Evolutionary conservation across 30 jellyfish, hydroid and myxozoan species (phyloP), one percentile per base, ranked within the genome.

Genomic region (Turritopsis rubra): DNA sequence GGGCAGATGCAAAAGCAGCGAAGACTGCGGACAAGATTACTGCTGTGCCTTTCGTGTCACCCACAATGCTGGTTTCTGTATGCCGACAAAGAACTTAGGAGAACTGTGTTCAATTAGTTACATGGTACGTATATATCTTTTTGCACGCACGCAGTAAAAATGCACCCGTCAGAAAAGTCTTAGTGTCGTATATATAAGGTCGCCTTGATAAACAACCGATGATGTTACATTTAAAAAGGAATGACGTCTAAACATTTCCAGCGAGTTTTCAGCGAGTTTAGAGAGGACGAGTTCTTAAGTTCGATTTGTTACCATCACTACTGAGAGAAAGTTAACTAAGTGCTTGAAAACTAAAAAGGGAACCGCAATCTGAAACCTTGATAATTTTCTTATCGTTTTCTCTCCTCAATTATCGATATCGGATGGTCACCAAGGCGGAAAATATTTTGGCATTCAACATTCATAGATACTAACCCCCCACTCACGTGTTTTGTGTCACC

Each of bases 51-150:
- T 68, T 68, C 77, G 77, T 9, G 77, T n/a, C 9, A 7, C 28
- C 9, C 28, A 68, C 77, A 68, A 68, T 7, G 77, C 77, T 68
- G 77, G 77, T 19, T 68, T 68, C 30, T 68, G 77, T 68, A 68
- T 68, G 77, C 77, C 77, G 19, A 68, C 77, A 68, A 23, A 27
- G 28, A 68, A 68, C 16, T 19, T 68, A 68, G 77, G 77, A 19
- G 77, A 68, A n/a, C 9, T 68, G 0, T 68, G 77, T 22, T 68
- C 77, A 27, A 68, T 68, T 9, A 68, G 30, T 27, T 68, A 7
- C 30, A 23, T n/a, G 77, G 77, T 68, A 68, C 28, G 77, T n/a
- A 7, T 8, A 68, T 68, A n/a, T n/a, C n/a, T n/a, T n/a, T n/a
- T n/a, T n/a, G n/a, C n/a, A n/a, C n/a, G n/a, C n/a, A n/a, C n/a